A percentile compares a stretch with the other conserved stretches of the same genome.
Conservation (phyloP, 2,888 invertebrate genomes). For the Cosmorhoe ocellata region DNA sequence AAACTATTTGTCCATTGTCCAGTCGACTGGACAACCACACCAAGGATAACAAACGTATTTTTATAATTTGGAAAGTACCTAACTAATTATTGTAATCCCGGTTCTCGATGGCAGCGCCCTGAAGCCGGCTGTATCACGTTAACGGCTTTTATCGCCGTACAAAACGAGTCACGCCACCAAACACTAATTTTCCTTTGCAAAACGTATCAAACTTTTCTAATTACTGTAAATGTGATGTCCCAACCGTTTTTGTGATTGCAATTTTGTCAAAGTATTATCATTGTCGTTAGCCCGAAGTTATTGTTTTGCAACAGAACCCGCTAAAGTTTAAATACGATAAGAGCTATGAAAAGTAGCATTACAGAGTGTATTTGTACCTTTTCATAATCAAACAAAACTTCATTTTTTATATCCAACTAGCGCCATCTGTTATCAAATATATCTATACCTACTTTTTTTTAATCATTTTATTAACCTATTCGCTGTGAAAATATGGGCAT, state of each 20-base stretch:
- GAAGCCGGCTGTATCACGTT: conserved; percentile 48
- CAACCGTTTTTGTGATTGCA: conserved; percentile 60
- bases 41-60: too few relatives aligned
- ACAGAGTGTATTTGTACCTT: neutral
- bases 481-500: too few relatives aligned
- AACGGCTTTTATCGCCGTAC: conserved; percentile 61
- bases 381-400: neutral
- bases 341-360: conserved; percentile 1
- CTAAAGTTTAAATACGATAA: conserved; percentile 17
- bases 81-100: neutral
- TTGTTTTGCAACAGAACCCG: conserved; percentile 28
- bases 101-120: conserved; percentile 26
- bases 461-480: too few relatives aligned
- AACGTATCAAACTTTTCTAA: conserved; percentile 76
- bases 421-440: conserved; percentile 15
- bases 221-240: conserved; percentile 70
- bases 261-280: conserved; percentile 47
- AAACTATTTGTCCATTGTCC: too few relatives aligned
- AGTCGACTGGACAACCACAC: too few relatives aligned
- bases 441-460: too few relatives aligned
- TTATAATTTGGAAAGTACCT: too few relatives aligned
- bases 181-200: conserved; percentile 73
- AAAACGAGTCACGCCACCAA: conserved; percentile 70
- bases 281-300: conserved; percentile 39
- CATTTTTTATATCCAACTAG: neutral